phyloP scores from a whole-genome alignment of 92 coral and sea anemone species.

The Bergia puertoricense region DNA sequence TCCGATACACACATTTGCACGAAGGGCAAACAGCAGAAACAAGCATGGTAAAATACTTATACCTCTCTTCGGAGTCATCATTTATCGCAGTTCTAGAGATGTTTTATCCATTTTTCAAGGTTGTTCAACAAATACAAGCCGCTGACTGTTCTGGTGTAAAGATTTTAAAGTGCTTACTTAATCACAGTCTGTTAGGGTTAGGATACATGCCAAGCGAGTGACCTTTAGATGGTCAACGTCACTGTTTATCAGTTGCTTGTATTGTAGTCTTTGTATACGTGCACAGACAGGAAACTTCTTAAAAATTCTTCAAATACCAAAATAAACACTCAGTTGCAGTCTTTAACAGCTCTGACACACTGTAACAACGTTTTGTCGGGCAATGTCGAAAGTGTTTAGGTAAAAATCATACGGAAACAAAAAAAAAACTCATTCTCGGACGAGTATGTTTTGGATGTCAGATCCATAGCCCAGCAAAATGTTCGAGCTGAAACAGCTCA shows the following conservation, averaged over 20 bases:
- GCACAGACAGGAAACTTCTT: conserved; percentile 3
- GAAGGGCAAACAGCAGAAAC: background rate
- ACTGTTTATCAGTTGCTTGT: background rate
- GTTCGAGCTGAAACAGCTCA: too few relatives aligned
- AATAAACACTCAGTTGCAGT: background rate
- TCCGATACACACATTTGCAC: conserved; percentile 12
- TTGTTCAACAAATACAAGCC: background rate
- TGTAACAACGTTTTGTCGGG: too few relatives aligned
- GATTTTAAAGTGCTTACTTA: background rate
- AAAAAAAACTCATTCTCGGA: too few relatives aligned
- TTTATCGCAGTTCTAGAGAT: background rate
- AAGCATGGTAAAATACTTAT: background rate
- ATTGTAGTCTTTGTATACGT: background rate
- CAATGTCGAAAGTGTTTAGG: too few relatives aligned
- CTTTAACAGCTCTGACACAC: background rate
- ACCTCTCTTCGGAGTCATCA: background rate
- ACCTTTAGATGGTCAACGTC: background rate
- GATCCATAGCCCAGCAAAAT: too few relatives aligned
- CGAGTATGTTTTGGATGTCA: too few relatives aligned
- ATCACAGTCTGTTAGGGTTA: background rate
- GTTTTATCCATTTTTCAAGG: background rate
- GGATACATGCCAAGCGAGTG: background rate
- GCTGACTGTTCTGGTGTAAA: background rate
- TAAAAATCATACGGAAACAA: too few relatives aligned
- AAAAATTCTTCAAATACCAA: background rate